phyloP scores from a whole-genome alignment of 2,113 vertebrate genomes.

The Crotalus viridis region DNA sequence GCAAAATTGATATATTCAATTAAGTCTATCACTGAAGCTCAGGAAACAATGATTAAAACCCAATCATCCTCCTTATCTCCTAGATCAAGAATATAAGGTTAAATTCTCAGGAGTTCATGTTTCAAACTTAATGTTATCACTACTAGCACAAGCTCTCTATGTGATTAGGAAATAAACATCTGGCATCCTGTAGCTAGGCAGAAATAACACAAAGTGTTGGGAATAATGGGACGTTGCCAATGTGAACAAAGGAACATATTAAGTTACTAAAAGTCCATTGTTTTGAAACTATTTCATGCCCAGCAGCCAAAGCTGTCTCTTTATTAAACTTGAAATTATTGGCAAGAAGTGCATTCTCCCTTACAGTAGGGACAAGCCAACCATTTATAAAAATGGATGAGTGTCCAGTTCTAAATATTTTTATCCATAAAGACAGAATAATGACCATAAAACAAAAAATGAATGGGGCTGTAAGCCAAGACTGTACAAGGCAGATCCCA shows the following conservation, averaged over 20 bases:
- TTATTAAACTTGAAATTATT: slow-evolving; percentile 12
- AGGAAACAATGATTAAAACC: slow-evolving; percentile 12
- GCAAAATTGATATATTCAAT: neutral
- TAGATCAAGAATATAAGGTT: slow-evolving; percentile 6
- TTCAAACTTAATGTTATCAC: slow-evolving; percentile 25
- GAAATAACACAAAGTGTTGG: neutral
- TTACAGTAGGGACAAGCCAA: neutral
- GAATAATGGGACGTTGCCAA: slow-evolving; percentile 8
- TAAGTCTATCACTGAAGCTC: neutral
- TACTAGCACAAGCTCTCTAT: neutral
- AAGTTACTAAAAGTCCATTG: neutral
- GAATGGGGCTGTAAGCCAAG: neutral
- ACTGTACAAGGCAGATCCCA: neutral
- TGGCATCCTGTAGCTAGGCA: slow-evolving; percentile 30
- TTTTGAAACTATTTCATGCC: slow-evolving; percentile 12
- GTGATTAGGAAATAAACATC: slow-evolving; percentile 27
- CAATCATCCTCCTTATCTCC: slow-evolving; percentile 18
- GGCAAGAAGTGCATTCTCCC: neutral
- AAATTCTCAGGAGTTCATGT: slow-evolving; percentile 3
- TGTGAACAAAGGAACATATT: slow-evolving; percentile 24
- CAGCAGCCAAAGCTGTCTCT: neutral
- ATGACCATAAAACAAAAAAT: neutral
- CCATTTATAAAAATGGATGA: neutral
- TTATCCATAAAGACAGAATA: neutral
- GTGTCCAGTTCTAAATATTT: neutral